These are phyloP conservation scores for Phortica magna DNA, from an alignment of 2,888 invertebrate species.

Conservation along the genomic window DNA sequence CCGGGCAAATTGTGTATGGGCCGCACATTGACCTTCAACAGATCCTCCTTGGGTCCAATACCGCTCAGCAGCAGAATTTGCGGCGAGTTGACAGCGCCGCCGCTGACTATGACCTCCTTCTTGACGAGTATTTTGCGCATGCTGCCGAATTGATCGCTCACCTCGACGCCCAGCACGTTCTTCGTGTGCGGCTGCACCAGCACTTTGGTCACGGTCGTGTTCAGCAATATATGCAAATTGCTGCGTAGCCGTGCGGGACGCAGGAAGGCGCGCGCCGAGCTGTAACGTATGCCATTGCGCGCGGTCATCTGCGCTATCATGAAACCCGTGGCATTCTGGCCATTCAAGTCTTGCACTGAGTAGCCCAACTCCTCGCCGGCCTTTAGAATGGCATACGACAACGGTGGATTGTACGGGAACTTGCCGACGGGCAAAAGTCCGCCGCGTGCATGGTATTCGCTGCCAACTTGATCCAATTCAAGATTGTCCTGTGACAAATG, in stretches of 20 bases:
- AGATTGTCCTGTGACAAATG: conserved; percentile 81
- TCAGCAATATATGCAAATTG: conserved; percentile 90
- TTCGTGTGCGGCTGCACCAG: conserved; percentile 87
- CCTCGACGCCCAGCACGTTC: conserved; percentile 87
- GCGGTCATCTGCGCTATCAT: conserved; percentile 93
- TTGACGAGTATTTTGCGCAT: conserved; percentile 84
- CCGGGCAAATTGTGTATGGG: conserved; percentile 86
- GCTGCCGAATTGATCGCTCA: conserved; percentile 78
- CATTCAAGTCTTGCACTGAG: conserved; percentile 88
- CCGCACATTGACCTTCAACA: conserved; percentile 83
- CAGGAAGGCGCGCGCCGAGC: conserved; percentile 89
- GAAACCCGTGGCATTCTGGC: conserved; percentile 88
- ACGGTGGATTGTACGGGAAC: conserved; percentile 91
- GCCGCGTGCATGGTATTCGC: conserved; percentile 87
- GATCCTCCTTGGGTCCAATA: conserved; percentile 87
- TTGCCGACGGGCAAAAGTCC: conserved; percentile 88
- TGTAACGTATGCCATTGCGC: conserved; percentile 90
- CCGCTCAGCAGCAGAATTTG: conserved; percentile 95
- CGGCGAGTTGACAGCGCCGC: conserved; percentile 95
- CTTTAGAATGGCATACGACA: conserved; percentile 87
- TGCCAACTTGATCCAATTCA: conserved; percentile 84
- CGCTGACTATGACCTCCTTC: conserved; percentile 88
- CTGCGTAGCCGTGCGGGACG: conserved; percentile 86
- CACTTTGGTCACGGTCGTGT: conserved; percentile 88
- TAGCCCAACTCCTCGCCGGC: conserved; percentile 89